Percentiles rank a stretch among this genome's conserved stretches.
phyloP scores from a whole-genome alignment of 2,888 invertebrate species.

The Reticulitermes lucifugus region DNA sequence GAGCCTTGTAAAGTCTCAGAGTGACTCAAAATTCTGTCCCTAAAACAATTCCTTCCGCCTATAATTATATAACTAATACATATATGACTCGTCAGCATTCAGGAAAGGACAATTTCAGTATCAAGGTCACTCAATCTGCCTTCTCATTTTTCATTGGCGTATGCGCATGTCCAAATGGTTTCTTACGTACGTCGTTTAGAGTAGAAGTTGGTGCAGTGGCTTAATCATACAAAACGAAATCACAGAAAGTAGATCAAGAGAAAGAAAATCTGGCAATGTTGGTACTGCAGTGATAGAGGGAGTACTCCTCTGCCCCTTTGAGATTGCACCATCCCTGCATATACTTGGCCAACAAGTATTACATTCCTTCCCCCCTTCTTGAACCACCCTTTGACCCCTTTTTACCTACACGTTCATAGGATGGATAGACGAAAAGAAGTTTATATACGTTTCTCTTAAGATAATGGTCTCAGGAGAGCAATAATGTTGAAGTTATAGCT shows the following conservation, averaged over 20 bases:
- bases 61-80: too few species aligned
- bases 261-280: neutral
- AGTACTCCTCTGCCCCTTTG: neutral
- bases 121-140: neutral
- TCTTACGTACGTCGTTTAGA: neutral
- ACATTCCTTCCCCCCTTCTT: neutral
- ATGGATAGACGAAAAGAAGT: conserved; percentile 5
- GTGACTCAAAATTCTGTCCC: neutral
- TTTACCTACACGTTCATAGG: conserved; percentile 9
- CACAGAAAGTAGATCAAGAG: neutral
- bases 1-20: neutral
- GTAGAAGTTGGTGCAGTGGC: neutral
- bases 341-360: neutral
- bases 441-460: conserved; percentile 37
- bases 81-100: neutral
- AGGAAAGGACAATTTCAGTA: neutral
- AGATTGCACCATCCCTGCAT: neutral
- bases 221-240: neutral
- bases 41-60: neutral
- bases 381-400: neutral
- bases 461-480: conserved; percentile 10
- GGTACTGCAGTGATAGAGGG: neutral
- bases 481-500: neutral
- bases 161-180: neutral
- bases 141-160: neutral